These are phyloP conservation scores for Hypocryptadius cinnamomeus DNA, from an alignment of 2,113 vertebrate genomes.

Conservation along the genomic window DNA sequence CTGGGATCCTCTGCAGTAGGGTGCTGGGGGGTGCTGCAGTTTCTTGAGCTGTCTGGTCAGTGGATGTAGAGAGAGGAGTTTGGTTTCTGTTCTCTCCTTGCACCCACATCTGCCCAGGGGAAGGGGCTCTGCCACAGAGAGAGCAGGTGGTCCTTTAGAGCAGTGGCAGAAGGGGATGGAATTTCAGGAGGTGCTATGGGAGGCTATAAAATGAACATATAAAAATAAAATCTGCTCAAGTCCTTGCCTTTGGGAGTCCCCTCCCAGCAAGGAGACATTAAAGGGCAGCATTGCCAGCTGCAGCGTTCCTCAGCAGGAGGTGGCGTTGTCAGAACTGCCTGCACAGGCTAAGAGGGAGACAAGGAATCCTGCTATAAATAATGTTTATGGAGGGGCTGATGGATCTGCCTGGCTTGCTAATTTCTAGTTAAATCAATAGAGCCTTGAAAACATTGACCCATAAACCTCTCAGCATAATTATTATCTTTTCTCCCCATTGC, in stretches of 20 bases:
- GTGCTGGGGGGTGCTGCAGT: neutral
- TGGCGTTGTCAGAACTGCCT: neutral
- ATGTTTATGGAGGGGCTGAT: neutral
- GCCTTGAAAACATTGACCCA: neutral
- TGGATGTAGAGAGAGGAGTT: neutral
- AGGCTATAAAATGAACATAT: neutral
- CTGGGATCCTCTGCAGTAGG: neutral
- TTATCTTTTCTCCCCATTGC: neutral
- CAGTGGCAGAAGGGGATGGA: neutral
- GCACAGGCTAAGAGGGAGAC: neutral
- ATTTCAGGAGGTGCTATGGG: neutral
- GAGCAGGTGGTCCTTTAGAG: neutral
- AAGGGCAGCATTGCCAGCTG: neutral
- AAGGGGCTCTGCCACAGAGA: neutral
- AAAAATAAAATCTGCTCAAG: neutral
- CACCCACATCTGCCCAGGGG: neutral
- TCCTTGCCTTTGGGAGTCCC: neutral
- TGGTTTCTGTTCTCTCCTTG: neutral
- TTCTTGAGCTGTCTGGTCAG: neutral
- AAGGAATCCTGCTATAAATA: neutral
- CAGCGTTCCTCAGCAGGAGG: neutral
- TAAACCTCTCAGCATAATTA: neutral
- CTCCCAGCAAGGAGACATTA: neutral
- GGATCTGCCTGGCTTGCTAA: neutral
- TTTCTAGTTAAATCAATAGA: slow-evolving; percentile 22